Base-by-base conservation (phyloP, 1,140 invertebrate species). In the Drosophila malerkotliana region DNA sequence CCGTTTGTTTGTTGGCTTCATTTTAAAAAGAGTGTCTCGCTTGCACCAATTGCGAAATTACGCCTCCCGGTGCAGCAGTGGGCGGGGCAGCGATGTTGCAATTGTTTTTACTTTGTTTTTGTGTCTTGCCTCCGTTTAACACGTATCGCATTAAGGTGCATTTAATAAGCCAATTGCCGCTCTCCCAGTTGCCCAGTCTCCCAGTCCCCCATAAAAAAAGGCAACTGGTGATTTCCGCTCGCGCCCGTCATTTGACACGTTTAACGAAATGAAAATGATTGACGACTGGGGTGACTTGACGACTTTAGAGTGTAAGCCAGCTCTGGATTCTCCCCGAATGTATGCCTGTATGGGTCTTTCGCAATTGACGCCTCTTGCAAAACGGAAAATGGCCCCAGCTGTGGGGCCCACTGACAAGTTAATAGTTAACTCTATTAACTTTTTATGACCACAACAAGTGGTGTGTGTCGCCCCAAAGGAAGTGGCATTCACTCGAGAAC, bases 251-350 rank as follows among this genome's bases (percentile, higher is more conserved):
- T 84, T 84, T 84, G 77, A 66, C 77, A 79, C 81, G 77, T 74
- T 83, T 82, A 83, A 78, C 71, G 75, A 82, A 82, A 83, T 78
- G 74, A 78, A 82, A 74, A 82, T 82, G 79, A 82, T 82, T 82
- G 79, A 82, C 73, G 79, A 78, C 68, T 71, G 66, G 24, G 56
- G 56, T 47, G 59, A 77, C 54, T 74, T 56, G 58, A 51, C 34
- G 58, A 44, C 41, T 45, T 48, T 0, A 21, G 21, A 21, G 21
- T 21, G 21, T 21, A 21, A 21, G 47, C 52, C 51, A 51, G 56
- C 58, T 53, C 32, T 52, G 41, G 15, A 53, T 56, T 67, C 72
- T 18, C 52, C 30, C 14, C 37, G 34, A 45, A 21, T 49, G 41
- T 9, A 9, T 12, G n/a, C 18, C 6, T 9, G 32, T 28, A 28